Percentiles rank a stretch among this genome's conserved stretches.
Evolutionary conservation across 2,113 vertebrate species (phyloP).

Genomic region (Arothron firmamentum): DNA sequence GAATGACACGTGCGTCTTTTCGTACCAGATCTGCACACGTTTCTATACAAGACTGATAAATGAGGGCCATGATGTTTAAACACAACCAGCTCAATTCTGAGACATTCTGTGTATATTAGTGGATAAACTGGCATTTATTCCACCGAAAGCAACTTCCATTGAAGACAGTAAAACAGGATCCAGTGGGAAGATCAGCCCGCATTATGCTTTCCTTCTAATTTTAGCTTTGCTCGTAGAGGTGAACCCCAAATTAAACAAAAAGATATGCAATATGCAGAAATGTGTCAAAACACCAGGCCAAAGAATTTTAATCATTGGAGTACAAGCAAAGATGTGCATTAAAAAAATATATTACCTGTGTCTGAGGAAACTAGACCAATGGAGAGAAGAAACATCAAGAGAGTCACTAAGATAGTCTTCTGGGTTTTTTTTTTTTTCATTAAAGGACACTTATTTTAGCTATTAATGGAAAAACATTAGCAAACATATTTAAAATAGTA

Average conservation of each 20-base stretch:
- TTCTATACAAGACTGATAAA: too few species aligned
- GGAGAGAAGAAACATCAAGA: slow-evolving; percentile 58
- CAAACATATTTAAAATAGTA: neutral
- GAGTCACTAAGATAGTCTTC: too few species aligned
- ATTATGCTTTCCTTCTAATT: slow-evolving; percentile 3
- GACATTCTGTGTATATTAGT: neutral
- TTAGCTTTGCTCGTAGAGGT: too few species aligned
- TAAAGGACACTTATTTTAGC: too few species aligned
- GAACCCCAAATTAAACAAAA: slow-evolving; percentile 3
- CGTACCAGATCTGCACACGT: too few species aligned
- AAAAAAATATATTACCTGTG: slow-evolving; percentile 74
- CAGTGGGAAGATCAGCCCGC: slow-evolving; percentile 17
- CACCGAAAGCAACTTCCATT: slow-evolving; percentile 54
- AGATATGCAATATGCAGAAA: slow-evolving; percentile 18
- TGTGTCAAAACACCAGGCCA: slow-evolving; percentile 13
- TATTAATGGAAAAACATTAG: too few species aligned
- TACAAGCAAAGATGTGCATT: slow-evolving; percentile 45
- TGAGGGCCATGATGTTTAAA: neutral
- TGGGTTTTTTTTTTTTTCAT: too few species aligned
- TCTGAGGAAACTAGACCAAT: slow-evolving; percentile 76
- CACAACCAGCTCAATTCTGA: neutral
- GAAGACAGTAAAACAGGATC: slow-evolving; percentile 5
- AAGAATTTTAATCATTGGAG: slow-evolving; percentile 13
- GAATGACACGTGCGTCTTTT: too few species aligned
- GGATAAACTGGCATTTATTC: slow-evolving; percentile 17